Base-by-base conservation (phyloP, 2,113 vertebrate genomes). In the Sinocyclocheilus anophthalmus region DNA sequence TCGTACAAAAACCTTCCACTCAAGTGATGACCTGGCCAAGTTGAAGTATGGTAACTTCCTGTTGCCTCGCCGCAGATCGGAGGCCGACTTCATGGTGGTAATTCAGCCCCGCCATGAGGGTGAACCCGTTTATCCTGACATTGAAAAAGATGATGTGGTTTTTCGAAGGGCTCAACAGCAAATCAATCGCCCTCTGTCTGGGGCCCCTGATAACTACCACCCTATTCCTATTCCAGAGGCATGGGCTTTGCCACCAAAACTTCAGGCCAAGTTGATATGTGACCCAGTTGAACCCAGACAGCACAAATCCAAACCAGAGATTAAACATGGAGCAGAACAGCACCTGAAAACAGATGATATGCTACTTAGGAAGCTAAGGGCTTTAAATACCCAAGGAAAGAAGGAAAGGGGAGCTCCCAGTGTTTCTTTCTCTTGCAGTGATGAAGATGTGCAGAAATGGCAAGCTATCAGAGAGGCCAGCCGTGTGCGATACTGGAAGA, bases 141-240 rank as follows among this genome's bases (percentile, higher is more conserved):
- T 99, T 69, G 96, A 98, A 91, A 95, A 94, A 90, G 97, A 99
- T 33, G 98, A 99, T 70, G 94, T 99, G 92, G 95, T 97, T 83
- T 95, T 95, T 72, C 96, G 97, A 12, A 96, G 95, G 92, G 92
- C 95, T 84, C 95, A 95, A 87, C 88, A 73, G 20, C 92, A 90
- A 30, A 86, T 88, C 18, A 95, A 94, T n/a, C 94, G 94, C 3
- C 95, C 96, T 10, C 93, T 96, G 37, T 99, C 97, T 0, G 97
- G 97, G 0, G 96, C 96, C 33, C 96, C 98, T 0, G 97, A 99
- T 89, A 95, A 90, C 86, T 99, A 97, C 57, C 91, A 95, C 30
- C 95, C 98, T 0, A 94, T 98, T n/a, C 94, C 96, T 30, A 92
- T 99, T 91, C 97, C 97, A 1, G 97, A 99, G 63, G 96, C 96